Evolutionary conservation across 2,113 vertebrate genomes (phyloP), one percentile per base, ranked within the genome.

Genomic region (Osmerus mordax): DNA sequence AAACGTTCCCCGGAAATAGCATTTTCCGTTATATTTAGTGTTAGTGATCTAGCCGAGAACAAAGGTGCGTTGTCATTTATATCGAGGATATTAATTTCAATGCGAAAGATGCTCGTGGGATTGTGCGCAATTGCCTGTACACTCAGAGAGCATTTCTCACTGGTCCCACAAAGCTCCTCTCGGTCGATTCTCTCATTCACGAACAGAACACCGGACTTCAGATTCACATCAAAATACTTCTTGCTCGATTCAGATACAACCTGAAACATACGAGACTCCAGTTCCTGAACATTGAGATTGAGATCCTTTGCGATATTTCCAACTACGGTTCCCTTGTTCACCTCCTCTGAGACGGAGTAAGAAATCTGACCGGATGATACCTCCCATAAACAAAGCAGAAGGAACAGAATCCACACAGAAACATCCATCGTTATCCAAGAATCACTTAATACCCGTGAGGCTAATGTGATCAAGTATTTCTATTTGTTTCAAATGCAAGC

Each of bases 241-340:
- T 15, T 78, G 8, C 67, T 73, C 2, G 65, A 69, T 64, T 71
- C 79, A 62, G 72, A 78, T 60, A 23, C 19, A 21, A 23, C 25
- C 25, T 25, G 25, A 25, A 25, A 25, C 25, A 25, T 25, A 25
- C 25, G 25, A 25, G 25, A 25, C 25, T 25, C 25, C 25, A 25
- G 25, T 1, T 25, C 25, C 25, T 25, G 25, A 25, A 25, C 25
- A 25, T 25, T 25, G 1, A 25, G 25, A 25, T 25, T 25, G 25
- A 25, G 25, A 25, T 25, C 25, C 1, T 25, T 25, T 0, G 25
- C 25, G 25, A 25, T 25, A 25, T 25, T 76, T 67, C 88, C 86
- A 1, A 92, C 92, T 1, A 72, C 82, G 54, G 93, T 94, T 65
- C 93, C 92, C 7, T 93, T n/a, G n/a, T n/a, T n/a, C n/a, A n/a